These are phyloP conservation scores for Monopterus albus DNA, from an alignment of 2,113 vertebrate species.

Conservation along the genomic window DNA sequence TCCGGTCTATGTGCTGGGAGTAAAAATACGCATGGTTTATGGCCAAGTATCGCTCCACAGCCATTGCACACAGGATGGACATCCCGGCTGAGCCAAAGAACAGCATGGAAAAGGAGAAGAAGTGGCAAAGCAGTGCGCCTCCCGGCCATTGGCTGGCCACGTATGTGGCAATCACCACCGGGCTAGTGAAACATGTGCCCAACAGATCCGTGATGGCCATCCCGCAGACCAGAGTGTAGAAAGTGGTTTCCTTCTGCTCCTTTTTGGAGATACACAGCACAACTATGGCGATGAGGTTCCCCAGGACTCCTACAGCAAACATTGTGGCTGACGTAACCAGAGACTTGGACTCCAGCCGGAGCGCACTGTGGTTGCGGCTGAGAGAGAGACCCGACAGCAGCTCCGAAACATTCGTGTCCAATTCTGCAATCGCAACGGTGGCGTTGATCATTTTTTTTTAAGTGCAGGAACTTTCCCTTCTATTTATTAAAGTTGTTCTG, in stretches of 20 bases:
- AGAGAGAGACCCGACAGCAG: constrained; percentile 35
- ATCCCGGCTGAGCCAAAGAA: constrained; percentile 86
- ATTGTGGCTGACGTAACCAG: constrained; percentile 82
- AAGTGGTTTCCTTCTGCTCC: constrained; percentile 86
- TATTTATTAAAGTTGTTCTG: too few relatives aligned
- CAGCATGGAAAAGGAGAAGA: constrained; percentile 87
- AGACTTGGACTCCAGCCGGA: constrained; percentile 78
- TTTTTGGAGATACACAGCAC: constrained; percentile 83
- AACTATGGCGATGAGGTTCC: constrained; percentile 84
- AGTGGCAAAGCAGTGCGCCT: constrained; percentile 81
- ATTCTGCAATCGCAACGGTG: constrained; percentile 51
- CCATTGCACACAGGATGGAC: constrained; percentile 86
- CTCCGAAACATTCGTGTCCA: constrained; percentile 67
- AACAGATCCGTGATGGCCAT: constrained; percentile 86
- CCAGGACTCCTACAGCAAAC: constrained; percentile 84
- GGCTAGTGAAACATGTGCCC: constrained; percentile 86
- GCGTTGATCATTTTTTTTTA: constrained; percentile 74
- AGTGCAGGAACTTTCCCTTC: too few relatives aligned
- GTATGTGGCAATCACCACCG: constrained; percentile 85
- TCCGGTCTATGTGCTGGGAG: constrained; percentile 81
- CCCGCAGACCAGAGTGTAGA: constrained; percentile 85
- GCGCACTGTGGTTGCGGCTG: constrained; percentile 56
- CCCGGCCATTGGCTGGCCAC: constrained; percentile 81
- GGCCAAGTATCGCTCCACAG: constrained; percentile 85
- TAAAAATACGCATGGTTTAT: constrained; percentile 86